A percentile compares a stretch with the other conserved stretches of the same genome.
Evolutionary conservation across 2,113 vertebrate genomes (phyloP).

Genomic region (Xiphorhynchus elegans): DNA sequence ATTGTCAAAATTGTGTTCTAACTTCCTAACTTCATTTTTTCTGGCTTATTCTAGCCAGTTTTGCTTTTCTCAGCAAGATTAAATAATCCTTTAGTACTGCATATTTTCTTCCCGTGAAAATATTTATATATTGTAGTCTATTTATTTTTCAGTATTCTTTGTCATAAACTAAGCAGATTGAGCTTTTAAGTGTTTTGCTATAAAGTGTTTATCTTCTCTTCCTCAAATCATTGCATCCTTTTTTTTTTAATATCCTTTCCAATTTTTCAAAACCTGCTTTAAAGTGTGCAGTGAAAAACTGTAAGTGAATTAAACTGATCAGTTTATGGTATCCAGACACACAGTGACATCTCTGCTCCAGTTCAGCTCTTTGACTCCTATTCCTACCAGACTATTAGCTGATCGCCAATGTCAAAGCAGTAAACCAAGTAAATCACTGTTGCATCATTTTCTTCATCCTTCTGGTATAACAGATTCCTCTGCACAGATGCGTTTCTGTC

Average conservation of each 20-base stretch:
- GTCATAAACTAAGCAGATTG: slow-evolving; percentile 31
- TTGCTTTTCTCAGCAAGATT: slow-evolving; percentile 5
- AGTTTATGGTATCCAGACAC: not conserved
- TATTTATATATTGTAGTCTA: slow-evolving; percentile 9
- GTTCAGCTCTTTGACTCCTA: not conserved
- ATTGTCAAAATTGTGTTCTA: not conserved
- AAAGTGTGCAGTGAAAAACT: not conserved
- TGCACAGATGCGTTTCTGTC: accelerated
- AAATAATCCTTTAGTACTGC: slow-evolving; percentile 25
- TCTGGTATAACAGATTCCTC: not conserved
- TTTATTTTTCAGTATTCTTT: slow-evolving; percentile 33
- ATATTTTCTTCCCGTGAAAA: not conserved
- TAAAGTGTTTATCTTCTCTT: slow-evolving; percentile 27
- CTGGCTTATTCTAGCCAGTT: not conserved
- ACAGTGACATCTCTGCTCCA: not conserved
- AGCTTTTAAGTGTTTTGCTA: slow-evolving; percentile 8
- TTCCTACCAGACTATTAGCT: not conserved
- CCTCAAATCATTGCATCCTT: not conserved
- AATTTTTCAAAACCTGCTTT: not conserved
- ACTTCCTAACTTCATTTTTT: not conserved
- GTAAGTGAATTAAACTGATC: not conserved
- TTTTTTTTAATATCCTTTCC: not conserved
- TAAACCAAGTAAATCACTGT: not conserved
- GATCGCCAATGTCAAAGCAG: not conserved
- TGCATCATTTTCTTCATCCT: not conserved